Evolutionary conservation across 1,140 invertebrate genomes (phyloP).

Genomic region (Pogonognathellus flavescens): DNA sequence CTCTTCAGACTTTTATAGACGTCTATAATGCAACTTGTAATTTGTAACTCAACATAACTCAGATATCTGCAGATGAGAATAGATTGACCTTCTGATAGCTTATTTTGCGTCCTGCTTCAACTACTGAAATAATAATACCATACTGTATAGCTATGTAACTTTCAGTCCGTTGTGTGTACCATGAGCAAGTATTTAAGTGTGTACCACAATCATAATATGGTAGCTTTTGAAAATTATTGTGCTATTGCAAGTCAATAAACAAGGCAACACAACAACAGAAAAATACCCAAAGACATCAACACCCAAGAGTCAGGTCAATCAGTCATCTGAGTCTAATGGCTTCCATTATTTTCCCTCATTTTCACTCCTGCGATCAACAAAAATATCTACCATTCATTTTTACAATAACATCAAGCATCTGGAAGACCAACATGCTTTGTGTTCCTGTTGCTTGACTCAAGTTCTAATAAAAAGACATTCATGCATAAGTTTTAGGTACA

Average conservation of each 20-base stretch:
- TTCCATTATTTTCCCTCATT: conserved; percentile 11
- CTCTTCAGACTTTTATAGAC: neutral
- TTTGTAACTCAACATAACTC: neutral
- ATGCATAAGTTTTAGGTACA: no score
- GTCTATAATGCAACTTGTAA: neutral
- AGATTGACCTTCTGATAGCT: conserved; percentile 15
- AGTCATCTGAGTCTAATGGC: conserved; percentile 36
- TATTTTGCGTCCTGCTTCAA: conserved; percentile 33
- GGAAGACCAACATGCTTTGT: neutral
- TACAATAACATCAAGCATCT: neutral
- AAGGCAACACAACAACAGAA: neutral
- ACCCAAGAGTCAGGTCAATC: neutral
- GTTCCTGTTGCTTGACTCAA: no score
- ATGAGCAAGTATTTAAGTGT: neutral
- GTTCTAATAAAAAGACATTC: neutral
- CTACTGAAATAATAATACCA: conserved; percentile 25
- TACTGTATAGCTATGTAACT: conserved; percentile 2
- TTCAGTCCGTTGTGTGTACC: neutral
- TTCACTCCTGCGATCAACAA: neutral
- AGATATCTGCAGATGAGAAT: conserved; percentile 25
- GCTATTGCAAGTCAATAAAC: neutral
- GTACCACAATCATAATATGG: neutral
- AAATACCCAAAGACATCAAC: neutral
- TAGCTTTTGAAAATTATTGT: neutral
- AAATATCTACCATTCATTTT: neutral